These are phyloP conservation scores for Brachyptera risi DNA, from an alignment of 2,888 invertebrate species.

Conservation along the genomic window DNA sequence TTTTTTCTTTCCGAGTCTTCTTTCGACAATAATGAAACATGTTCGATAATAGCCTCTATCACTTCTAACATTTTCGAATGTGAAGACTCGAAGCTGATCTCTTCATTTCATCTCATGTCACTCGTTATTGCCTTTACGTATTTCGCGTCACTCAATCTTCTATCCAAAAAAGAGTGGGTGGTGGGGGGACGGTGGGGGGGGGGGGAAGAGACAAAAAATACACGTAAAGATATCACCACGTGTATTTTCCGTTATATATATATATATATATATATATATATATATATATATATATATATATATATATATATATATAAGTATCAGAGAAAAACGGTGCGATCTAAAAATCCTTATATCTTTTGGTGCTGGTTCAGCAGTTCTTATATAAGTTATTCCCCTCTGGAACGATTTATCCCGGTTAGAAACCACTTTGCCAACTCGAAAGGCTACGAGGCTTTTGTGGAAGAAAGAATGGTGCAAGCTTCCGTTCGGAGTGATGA, in stretches of 20 bases:
- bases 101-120: constrained; percentile 19
- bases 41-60: neutral
- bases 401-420: constrained; percentile 29
- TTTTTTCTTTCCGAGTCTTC: neutral
- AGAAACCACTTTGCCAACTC: constrained; percentile 31
- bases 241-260: constrained; percentile 22
- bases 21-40: constrained; percentile 5
- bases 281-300: no score
- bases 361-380: constrained; percentile 27
- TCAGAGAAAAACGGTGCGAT: constrained; percentile 15
- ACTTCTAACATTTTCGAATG: constrained; percentile 4
- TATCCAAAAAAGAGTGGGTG: neutral
- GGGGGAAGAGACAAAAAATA: neutral
- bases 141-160: constrained; percentile 13
- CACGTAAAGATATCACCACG: constrained; percentile 3
- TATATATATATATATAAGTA: neutral
- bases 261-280: no score
- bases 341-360: constrained; percentile 22
- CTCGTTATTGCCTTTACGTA: constrained; percentile 13
- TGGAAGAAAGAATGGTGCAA: constrained; percentile 23
- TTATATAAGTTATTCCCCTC: constrained; percentile 29
- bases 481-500: constrained; percentile 27
- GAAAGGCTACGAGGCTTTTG: constrained; percentile 15
- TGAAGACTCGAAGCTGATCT: constrained; percentile 10
- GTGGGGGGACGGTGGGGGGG: no score